Evolutionary conservation across 2,797 vertebrate genomes (phyloP).

Genomic region (Craterocephalus amniculus): DNA sequence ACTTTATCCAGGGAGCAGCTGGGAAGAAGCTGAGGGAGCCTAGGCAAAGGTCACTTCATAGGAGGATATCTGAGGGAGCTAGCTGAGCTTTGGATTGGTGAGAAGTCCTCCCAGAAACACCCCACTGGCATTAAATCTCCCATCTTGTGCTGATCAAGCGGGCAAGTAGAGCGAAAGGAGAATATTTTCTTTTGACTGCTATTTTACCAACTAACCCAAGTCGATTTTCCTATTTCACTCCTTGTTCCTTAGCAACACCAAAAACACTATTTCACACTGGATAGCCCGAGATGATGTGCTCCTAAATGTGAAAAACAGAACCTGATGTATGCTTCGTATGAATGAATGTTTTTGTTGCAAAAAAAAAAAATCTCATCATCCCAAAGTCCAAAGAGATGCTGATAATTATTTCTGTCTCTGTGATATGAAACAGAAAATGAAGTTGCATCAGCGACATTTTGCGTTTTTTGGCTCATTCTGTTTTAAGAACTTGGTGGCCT

Average conservation of each 20-base stretch:
- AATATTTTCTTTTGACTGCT: slow-evolving; percentile 6
- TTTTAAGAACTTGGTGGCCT: not conserved
- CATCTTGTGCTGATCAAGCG: slow-evolving; percentile 9
- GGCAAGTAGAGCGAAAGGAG: slow-evolving; percentile 1
- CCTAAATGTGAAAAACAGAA: not conserved
- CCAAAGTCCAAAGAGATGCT: not conserved
- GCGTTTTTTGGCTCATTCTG: not conserved
- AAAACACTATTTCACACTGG: not conserved
- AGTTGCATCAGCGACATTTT: not conserved
- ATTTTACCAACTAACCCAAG: not conserved
- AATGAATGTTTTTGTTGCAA: no score
- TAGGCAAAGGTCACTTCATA: slow-evolving; percentile 66
- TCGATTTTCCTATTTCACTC: not conserved
- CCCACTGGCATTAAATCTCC: slow-evolving; percentile 31
- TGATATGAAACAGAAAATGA: not conserved
- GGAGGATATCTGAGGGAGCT: slow-evolving; percentile 51
- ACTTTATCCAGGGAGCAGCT: slow-evolving; percentile 70
- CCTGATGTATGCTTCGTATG: not conserved
- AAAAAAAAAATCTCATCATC: not conserved
- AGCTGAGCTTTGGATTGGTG: slow-evolving; percentile 51
- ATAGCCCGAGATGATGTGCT: not conserved
- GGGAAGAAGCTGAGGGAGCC: slow-evolving; percentile 36
- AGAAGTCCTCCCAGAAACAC: slow-evolving; percentile 32
- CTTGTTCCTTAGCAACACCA: slow-evolving; percentile 8
- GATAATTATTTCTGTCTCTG: not conserved